Conservation (phyloP, 2,113 vertebrate genomes). For the Coptodon rendalli region DNA sequence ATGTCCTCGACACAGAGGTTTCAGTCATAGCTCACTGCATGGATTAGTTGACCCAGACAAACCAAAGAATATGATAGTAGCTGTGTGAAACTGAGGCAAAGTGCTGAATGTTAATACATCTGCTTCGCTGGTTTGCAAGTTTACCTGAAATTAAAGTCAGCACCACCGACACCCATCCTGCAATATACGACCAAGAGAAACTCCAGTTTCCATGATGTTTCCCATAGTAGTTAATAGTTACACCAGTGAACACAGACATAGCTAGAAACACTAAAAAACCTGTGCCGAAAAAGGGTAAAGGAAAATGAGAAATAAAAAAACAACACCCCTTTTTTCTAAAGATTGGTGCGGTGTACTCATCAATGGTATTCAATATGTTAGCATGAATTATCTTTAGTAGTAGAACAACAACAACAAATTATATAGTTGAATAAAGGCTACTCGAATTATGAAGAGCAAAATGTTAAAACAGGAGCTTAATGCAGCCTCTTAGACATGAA, state of each 20-base stretch:
- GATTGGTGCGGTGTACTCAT: not conserved
- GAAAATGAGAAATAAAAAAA: not conserved
- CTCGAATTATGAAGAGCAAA: not conserved
- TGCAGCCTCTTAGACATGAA: not conserved
- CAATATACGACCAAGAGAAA: conserved; percentile 72
- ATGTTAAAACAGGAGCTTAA: not conserved
- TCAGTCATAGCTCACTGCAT: no score
- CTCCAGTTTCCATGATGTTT: conserved; percentile 70
- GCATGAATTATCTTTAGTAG: not conserved
- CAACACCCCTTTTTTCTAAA: not conserved
- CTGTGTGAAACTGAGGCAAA: not conserved
- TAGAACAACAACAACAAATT: not conserved
- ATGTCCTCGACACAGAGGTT: no score
- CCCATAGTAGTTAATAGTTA: conserved; percentile 69
- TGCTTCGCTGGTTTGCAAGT: not conserved
- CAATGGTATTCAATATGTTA: not conserved
- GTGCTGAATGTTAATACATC: not conserved
- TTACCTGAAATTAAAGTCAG: conserved; percentile 73
- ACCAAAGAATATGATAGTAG: not conserved
- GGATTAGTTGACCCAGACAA: not conserved
- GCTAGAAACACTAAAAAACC: conserved; percentile 70
- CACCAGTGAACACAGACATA: conserved; percentile 69
- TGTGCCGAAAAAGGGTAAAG: not conserved
- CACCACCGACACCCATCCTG: conserved; percentile 69
- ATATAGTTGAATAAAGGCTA: not conserved